Evolutionary conservation across 2,113 vertebrate genomes (phyloP).

Genomic region (Nicator chloris): DNA sequence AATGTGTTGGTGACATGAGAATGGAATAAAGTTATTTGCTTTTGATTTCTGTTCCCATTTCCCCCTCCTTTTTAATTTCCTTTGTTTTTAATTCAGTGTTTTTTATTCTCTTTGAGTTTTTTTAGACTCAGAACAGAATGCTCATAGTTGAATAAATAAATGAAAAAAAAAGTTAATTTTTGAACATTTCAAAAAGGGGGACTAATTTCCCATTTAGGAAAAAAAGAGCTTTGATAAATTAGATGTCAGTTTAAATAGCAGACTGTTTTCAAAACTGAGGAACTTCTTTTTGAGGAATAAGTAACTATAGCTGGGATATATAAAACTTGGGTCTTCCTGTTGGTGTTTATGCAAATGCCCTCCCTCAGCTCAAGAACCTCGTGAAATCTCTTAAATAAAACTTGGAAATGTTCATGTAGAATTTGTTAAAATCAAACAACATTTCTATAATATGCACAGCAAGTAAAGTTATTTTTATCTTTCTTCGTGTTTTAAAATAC

Average conservation of each 20-base stretch:
- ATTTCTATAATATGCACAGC: not conserved
- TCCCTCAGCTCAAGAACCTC: not conserved
- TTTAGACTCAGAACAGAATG: not conserved
- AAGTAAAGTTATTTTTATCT: not conserved
- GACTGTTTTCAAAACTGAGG: not conserved
- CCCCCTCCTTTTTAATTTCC: not conserved
- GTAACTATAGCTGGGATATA: not conserved
- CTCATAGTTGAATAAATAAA: not conserved
- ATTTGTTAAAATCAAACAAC: not conserved
- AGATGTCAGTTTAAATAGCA: not conserved
- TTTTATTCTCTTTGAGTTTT: not conserved
- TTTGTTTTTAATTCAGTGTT: not conserved
- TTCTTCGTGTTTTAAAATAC: not conserved
- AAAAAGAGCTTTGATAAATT: not conserved
- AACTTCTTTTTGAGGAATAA: not conserved
- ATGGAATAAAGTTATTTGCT: not conserved
- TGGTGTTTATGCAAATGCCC: not conserved
- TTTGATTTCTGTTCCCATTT: not conserved
- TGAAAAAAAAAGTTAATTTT: not conserved
- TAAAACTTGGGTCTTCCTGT: not conserved
- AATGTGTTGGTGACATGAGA: not conserved
- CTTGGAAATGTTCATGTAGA: not conserved
- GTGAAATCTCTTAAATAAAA: not conserved
- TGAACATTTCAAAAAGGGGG: not conserved
- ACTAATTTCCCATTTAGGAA: not conserved